Conservation (phyloP, 1,140 invertebrate genomes). For the Polypedilum pembai region DNA sequence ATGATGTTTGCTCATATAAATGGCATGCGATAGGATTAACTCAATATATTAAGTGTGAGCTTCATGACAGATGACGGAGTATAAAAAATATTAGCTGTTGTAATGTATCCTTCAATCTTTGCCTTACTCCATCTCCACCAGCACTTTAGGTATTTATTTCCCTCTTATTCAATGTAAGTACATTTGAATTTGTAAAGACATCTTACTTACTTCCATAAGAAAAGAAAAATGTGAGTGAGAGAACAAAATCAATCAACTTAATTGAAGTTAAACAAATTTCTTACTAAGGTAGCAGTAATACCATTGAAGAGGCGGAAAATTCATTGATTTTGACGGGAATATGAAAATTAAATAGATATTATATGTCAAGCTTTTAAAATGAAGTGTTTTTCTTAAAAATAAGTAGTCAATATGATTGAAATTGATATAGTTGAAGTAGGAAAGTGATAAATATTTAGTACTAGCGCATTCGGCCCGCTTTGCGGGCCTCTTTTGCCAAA, state of each 20-base stretch:
- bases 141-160: neutral
- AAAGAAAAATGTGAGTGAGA: too few species aligned
- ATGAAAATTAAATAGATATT: neutral
- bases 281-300: neutral
- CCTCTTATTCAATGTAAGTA: neutral
- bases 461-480: too few species aligned
- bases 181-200: neutral
- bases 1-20: neutral
- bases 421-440: too few species aligned
- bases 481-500: too few species aligned
- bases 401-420: too few species aligned
- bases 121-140: neutral
- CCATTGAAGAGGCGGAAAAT: neutral
- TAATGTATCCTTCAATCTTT: too few species aligned
- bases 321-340: constrained; percentile 8
- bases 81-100: neutral
- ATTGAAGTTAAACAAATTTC: constrained; percentile 19
- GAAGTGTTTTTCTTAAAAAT: too few species aligned
- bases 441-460: too few species aligned
- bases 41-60: neutral
- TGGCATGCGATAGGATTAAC: neutral
- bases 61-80: neutral
- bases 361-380: too few species aligned
- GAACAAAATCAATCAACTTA: constrained; percentile 3
- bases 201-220: neutral